These are phyloP conservation scores for Lithophane semibrunnea DNA, from an alignment of 2,888 invertebrate species.

Conservation along the genomic window DNA sequence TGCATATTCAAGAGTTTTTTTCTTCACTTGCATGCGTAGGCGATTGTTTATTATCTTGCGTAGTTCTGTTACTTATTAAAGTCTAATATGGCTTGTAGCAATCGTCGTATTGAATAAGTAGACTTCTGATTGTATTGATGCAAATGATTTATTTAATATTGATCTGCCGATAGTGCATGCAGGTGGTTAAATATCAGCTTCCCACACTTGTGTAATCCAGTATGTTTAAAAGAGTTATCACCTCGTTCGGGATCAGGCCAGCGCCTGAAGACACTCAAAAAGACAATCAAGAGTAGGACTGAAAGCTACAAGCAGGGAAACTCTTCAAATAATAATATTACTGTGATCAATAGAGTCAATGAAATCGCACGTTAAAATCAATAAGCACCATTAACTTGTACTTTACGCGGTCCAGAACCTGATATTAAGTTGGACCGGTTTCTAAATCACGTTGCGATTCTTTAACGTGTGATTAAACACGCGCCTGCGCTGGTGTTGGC, in stretches of 20 bases:
- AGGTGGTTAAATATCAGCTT: constrained; percentile 22
- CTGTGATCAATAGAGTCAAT: neutral
- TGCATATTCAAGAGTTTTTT: constrained; percentile 37
- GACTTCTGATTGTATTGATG: constrained; percentile 17
- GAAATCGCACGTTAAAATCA: constrained; percentile 29
- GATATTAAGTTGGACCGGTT: constrained; percentile 58
- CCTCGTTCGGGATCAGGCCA: neutral
- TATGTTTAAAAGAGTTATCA: neutral
- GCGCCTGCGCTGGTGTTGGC: constrained; percentile 36
- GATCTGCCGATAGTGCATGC: neutral
- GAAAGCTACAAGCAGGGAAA: neutral
- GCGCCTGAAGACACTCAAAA: too few relatives aligned
- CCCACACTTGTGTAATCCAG: neutral
- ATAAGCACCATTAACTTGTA: constrained; percentile 46
- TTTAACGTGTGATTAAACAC: constrained; percentile 54
- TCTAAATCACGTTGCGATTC: constrained; percentile 61
- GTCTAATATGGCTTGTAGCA: constrained; percentile 19
- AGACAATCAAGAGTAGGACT: too few relatives aligned
- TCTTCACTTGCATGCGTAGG: constrained; percentile 12
- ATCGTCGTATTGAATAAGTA: constrained; percentile 19
- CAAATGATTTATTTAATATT: constrained; percentile 22
- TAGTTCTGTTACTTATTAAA: constrained; percentile 26
- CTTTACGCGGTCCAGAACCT: constrained; percentile 46
- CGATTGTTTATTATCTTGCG: constrained; percentile 30
- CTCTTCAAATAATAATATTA: neutral